These are phyloP conservation scores for Metopolophium dirhodum DNA, from an alignment of 1,140 invertebrate species.

Conservation along the genomic window DNA sequence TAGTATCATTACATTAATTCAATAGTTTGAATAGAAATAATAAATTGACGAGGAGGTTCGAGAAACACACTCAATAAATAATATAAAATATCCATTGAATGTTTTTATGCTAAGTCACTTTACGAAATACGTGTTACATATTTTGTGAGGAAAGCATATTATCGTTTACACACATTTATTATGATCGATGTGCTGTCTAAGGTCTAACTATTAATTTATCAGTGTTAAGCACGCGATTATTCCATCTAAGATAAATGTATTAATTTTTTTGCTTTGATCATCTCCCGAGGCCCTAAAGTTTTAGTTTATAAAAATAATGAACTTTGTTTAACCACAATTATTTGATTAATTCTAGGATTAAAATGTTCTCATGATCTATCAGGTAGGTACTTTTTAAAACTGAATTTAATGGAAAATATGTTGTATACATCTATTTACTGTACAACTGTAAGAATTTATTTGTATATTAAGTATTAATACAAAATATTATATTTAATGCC, in stretches of 20 bases:
- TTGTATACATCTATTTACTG: neutral
- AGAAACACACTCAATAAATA: neutral
- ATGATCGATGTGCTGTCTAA: constrained; percentile 28
- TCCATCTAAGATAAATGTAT: neutral
- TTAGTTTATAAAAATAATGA: neutral
- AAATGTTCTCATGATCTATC: neutral
- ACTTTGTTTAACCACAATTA: neutral
- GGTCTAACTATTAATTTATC: neutral
- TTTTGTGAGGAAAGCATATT: constrained; percentile 16
- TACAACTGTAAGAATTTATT: neutral
- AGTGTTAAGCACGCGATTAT: neutral
- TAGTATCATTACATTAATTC: neutral
- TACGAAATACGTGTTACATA: neutral
- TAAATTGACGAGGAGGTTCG: neutral
- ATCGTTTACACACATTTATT: neutral
- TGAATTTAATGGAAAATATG: neutral
- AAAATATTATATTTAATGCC: too few species aligned
- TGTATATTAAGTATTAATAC: neutral
- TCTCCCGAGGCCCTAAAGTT: neutral
- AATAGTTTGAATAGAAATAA: neutral
- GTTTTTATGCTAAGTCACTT: neutral
- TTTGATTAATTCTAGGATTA: neutral
- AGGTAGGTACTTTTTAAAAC: neutral
- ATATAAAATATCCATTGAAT: constrained; percentile 8
- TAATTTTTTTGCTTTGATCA: neutral